A percentile compares a stretch with the other conserved stretches of the same genome.
These are phyloP conservation scores for Cheilosia impressa DNA, from an alignment of 2,888 invertebrate species.

Conservation along the genomic window DNA sequence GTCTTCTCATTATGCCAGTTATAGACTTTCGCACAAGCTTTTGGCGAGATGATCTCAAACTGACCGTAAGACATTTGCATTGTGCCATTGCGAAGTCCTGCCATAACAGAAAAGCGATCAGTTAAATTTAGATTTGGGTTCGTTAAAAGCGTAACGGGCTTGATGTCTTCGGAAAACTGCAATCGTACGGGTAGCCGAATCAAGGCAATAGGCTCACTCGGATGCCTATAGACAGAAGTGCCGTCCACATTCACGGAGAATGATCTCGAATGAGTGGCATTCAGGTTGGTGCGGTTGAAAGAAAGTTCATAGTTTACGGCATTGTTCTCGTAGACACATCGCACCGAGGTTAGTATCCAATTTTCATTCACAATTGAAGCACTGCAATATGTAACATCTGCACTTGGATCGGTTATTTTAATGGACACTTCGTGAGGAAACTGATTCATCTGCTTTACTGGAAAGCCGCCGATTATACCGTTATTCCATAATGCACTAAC, in stretches of 20 bases:
- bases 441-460: conserved; percentile 5
- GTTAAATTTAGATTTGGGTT: conserved; percentile 23
- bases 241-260: conserved; percentile 59
- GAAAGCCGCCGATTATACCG: conserved; percentile 35
- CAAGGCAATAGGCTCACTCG: conserved; percentile 60
- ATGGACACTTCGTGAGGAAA: conserved; percentile 63
- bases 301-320: conserved; percentile 36
- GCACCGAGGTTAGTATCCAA: conserved; percentile 68
- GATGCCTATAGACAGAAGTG: conserved; percentile 40
- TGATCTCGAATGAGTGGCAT: conserved; percentile 28
- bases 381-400: conserved; percentile 56
- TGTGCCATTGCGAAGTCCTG: conserved; percentile 59
- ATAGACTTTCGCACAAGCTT: conserved; percentile 38
- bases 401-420: conserved; percentile 17
- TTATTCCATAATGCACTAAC: not conserved
- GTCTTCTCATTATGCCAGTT: conserved; percentile 39
- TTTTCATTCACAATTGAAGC: conserved; percentile 63
- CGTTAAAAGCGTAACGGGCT: conserved; percentile 36
- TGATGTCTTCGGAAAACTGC: conserved; percentile 43
- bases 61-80: conserved; percentile 65
- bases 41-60: conserved; percentile 60
- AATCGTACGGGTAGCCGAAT: conserved; percentile 63
- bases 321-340: conserved; percentile 55
- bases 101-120: conserved; percentile 67
- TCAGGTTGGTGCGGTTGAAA: conserved; percentile 67